A percentile compares a stretch with the other conserved stretches of the same genome.
These are phyloP conservation scores for Cyrtodaria siliqua DNA, from an alignment of 2,888 invertebrate species.

Conservation along the genomic window DNA sequence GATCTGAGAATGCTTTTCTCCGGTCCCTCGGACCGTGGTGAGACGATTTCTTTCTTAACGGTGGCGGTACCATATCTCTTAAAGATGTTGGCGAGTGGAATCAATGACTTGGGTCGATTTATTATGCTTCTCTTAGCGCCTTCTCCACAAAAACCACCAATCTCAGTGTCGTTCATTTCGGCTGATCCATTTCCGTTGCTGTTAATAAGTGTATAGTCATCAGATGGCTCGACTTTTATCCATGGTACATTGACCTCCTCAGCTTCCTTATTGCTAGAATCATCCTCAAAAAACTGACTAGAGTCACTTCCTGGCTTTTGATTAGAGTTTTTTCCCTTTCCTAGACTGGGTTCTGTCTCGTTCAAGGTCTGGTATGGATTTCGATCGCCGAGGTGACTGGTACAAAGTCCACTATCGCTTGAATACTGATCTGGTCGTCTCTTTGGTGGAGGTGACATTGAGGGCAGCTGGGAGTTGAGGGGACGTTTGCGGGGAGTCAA, in stretches of 20 bases:
- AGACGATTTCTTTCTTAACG: constrained; percentile 4
- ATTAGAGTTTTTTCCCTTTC: constrained; percentile 35
- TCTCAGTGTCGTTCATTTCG: constrained; percentile 10
- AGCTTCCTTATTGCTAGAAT: neutral
- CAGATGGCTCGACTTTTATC: constrained; percentile 57
- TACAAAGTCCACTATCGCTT: neutral
- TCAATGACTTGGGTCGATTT: constrained; percentile 45
- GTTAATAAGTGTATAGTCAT: constrained; percentile 16
- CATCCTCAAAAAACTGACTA: neutral
- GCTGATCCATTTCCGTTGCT: neutral
- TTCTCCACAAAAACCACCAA: too few species aligned
- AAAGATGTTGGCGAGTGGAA: constrained; percentile 51
- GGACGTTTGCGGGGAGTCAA: constrained; percentile 36
- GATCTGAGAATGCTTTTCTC: constrained; percentile 51
- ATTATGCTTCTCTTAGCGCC: constrained; percentile 30
- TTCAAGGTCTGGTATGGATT: constrained; percentile 1
- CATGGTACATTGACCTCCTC: constrained; percentile 10
- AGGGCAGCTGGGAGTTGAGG: neutral
- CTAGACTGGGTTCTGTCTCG: constrained; percentile 15
- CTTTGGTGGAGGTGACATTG: constrained; percentile 16
- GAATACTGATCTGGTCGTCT: constrained; percentile 13
- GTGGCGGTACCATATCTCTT: constrained; percentile 40
- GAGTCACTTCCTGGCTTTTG: constrained; percentile 4
- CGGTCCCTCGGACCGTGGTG: neutral
- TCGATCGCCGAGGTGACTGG: neutral